Evolutionary conservation across 2,113 vertebrate genomes (phyloP).

Genomic region (Vombatus ursinus): DNA sequence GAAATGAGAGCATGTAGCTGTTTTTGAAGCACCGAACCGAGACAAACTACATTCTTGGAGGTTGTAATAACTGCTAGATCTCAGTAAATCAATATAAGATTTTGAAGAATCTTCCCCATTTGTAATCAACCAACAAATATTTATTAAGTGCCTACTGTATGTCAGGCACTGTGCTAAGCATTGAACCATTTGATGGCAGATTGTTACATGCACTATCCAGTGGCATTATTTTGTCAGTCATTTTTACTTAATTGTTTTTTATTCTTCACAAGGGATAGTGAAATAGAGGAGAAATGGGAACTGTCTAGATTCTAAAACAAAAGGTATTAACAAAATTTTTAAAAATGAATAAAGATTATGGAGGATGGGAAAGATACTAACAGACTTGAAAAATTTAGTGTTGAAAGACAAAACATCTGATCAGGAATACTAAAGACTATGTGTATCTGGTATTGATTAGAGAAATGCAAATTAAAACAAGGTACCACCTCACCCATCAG

Average conservation of each 20-base stretch:
- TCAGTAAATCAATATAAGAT: neutral
- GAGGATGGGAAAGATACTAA: neutral
- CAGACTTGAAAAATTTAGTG: neutral
- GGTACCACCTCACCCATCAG: neutral
- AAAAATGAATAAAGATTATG: neutral
- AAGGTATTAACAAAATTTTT: neutral
- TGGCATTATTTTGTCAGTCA: neutral
- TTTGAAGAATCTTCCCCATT: neutral
- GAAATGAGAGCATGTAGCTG: neutral
- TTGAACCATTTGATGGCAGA: neutral
- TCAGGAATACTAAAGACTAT: neutral
- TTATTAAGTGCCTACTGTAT: neutral
- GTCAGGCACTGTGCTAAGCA: neutral
- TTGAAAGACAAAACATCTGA: neutral
- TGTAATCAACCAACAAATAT: neutral
- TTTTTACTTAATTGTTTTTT: neutral
- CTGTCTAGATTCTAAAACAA: neutral
- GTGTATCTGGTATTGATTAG: neutral
- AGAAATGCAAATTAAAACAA: neutral
- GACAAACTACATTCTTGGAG: neutral
- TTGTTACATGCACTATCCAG: neutral
- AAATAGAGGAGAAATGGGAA: neutral
- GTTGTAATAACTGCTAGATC: neutral
- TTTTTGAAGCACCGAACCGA: neutral
- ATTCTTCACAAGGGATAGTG: neutral